Conservation (phyloP, 1,140 invertebrate genomes). For the Sinonovacula constricta region DNA sequence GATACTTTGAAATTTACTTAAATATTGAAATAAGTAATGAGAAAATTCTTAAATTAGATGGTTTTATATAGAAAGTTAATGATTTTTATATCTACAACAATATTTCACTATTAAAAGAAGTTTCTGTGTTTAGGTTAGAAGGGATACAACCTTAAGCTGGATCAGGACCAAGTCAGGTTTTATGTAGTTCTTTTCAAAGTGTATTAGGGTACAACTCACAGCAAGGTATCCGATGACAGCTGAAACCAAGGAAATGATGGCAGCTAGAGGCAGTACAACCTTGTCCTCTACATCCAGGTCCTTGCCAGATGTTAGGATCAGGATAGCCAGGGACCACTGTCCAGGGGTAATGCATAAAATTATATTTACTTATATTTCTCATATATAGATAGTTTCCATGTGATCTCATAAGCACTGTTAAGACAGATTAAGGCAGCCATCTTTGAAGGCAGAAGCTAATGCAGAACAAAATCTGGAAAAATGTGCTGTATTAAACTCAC, state of each 20-base stretch:
- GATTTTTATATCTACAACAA: background rate
- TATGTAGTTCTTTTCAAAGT: background rate
- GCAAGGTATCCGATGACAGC: slow-evolving; percentile 63
- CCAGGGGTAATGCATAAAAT: slow-evolving; percentile 11
- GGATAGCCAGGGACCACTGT: slow-evolving; percentile 66
- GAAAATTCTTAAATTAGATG: background rate
- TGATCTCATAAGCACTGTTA: too few species aligned
- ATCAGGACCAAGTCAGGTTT: background rate
- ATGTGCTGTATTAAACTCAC: too few species aligned
- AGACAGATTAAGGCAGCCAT: too few species aligned
- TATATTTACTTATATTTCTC: too few species aligned
- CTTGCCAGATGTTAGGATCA: slow-evolving; percentile 57
- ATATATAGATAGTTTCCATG: too few species aligned
- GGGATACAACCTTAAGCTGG: background rate
- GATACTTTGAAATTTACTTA: too few species aligned
- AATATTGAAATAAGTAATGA: background rate
- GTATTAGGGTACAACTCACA: slow-evolving; percentile 54
- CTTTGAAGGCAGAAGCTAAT: too few species aligned
- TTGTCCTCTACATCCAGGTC: slow-evolving; percentile 54
- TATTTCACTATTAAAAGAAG: background rate
- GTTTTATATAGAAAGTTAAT: background rate
- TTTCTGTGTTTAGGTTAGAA: background rate
- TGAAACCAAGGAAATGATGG: slow-evolving; percentile 56
- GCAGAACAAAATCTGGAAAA: too few species aligned
- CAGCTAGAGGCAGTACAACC: slow-evolving; percentile 59